Conservation (phyloP, 2,888 invertebrate species). For the Rhabditoides inermis region DNA sequence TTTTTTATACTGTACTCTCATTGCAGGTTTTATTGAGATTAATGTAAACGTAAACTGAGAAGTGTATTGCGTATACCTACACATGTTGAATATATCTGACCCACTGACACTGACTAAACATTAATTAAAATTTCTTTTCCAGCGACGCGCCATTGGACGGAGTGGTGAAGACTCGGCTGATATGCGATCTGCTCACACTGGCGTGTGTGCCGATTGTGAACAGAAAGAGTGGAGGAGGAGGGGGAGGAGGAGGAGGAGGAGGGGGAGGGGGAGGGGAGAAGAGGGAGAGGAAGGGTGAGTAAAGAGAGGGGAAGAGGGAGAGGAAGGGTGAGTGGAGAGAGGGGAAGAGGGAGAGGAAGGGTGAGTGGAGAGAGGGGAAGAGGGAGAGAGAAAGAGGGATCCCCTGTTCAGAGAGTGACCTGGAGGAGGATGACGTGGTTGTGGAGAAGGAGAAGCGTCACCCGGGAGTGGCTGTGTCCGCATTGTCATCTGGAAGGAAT, state of each 20-base stretch:
- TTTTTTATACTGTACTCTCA: too few relatives aligned
- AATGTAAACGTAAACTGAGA: too few relatives aligned
- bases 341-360: too few relatives aligned
- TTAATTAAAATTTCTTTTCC: slow-evolving; percentile 9
- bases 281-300: slow-evolving; percentile 36
- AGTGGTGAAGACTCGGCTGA: slow-evolving; percentile 79
- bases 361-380: slow-evolving; percentile 1
- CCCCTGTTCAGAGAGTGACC: not conserved
- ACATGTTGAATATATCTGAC: not conserved
- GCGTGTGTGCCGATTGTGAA: slow-evolving; percentile 65
- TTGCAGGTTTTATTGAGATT: too few relatives aligned
- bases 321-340: too few relatives aligned
- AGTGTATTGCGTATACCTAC: too few relatives aligned
- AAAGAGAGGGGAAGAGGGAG: too few relatives aligned
- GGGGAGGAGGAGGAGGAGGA: slow-evolving; percentile 14
- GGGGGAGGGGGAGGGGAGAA: slow-evolving; percentile 31
- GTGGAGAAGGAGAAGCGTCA: too few relatives aligned
- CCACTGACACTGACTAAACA: not conserved
- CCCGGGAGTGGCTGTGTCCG: too few relatives aligned
- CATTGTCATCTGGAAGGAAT: too few relatives aligned
- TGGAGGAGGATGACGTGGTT: not conserved
- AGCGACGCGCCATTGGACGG: slow-evolving; percentile 85
- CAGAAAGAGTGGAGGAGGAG: slow-evolving; percentile 6
- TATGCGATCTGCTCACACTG: slow-evolving; percentile 82
- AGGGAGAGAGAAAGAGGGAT: not conserved